Evolutionary conservation across 1,140 invertebrate genomes (phyloP).

Genomic region (Maconellicoccus hirsutus): DNA sequence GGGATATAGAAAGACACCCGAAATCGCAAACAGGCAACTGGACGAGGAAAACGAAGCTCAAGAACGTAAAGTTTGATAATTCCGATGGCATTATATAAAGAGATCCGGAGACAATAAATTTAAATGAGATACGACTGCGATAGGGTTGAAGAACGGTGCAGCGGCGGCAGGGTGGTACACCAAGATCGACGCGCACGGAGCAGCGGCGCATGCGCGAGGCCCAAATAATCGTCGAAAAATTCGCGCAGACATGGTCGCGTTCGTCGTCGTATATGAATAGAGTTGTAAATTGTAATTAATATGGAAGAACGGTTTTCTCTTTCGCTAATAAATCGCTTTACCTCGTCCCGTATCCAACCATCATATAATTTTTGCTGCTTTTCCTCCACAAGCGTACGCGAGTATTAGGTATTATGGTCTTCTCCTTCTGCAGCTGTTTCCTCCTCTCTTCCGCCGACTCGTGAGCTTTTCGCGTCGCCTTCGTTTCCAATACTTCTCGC

Average conservation of each 20-base stretch:
- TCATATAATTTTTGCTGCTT: too few relatives aligned
- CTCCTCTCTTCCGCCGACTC: too few relatives aligned
- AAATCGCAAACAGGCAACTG: neutral
- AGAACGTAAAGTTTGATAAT: slow-evolving; percentile 4
- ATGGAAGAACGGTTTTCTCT: neutral
- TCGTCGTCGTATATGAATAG: neutral
- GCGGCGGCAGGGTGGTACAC: neutral
- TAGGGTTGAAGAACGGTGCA: neutral
- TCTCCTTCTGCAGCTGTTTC: too few relatives aligned
- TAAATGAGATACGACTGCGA: neutral
- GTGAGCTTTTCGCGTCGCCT: too few relatives aligned
- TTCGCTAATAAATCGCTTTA: neutral
- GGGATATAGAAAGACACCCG: too few relatives aligned
- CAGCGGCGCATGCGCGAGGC: neutral
- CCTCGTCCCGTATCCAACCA: too few relatives aligned
- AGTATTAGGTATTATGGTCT: too few relatives aligned
- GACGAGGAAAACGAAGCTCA: neutral
- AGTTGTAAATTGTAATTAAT: neutral
- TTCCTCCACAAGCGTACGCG: too few relatives aligned
- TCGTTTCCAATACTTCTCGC: too few relatives aligned
- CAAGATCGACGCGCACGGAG: neutral
- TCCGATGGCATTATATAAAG: neutral
- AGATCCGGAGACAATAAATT: neutral
- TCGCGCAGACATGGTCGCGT: neutral
- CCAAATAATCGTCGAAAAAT: neutral